Percentiles rank a stretch among this genome's conserved stretches.
These are phyloP conservation scores for Lamellibrachia columna DNA, from an alignment of 2,888 invertebrate species.

Conservation along the genomic window DNA sequence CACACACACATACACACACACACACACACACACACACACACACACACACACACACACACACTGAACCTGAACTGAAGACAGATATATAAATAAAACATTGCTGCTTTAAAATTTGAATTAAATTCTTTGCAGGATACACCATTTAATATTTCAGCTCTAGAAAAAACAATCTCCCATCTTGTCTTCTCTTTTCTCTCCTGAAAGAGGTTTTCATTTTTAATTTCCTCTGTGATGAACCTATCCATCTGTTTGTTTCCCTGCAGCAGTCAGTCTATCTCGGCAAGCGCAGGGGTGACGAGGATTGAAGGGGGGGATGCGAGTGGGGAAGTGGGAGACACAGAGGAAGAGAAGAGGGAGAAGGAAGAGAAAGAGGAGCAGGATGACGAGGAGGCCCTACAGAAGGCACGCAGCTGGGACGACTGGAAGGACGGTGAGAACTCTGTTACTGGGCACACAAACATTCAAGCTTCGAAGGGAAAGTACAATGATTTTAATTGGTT, in stretches of 20 bases:
- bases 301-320: background rate
- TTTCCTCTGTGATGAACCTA: background rate
- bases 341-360: slow-evolving; percentile 51
- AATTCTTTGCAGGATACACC: too few species aligned
- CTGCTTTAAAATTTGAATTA: too few species aligned
- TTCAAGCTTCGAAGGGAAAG: background rate
- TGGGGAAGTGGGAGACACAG: slow-evolving; percentile 41
- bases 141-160: too few species aligned
- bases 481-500: background rate
- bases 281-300: background rate
- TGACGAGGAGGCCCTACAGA: slow-evolving; percentile 51
- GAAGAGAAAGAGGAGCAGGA: slow-evolving; percentile 55
- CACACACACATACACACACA: too few species aligned
- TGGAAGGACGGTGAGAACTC: slow-evolving; percentile 56
- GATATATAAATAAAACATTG: too few species aligned
- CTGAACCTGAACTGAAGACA: too few species aligned
- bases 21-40: too few species aligned
- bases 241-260: background rate
- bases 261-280: background rate
- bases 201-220: too few species aligned
- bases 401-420: slow-evolving; percentile 60
- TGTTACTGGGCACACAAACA: background rate
- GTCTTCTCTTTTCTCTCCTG: too few species aligned
- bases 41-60: too few species aligned
- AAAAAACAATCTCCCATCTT: too few species aligned